Percentiles rank a stretch among this genome's conserved stretches.
Conservation (phyloP, 2,797 vertebrate genomes). For the Glossophaga mutica region DNA sequence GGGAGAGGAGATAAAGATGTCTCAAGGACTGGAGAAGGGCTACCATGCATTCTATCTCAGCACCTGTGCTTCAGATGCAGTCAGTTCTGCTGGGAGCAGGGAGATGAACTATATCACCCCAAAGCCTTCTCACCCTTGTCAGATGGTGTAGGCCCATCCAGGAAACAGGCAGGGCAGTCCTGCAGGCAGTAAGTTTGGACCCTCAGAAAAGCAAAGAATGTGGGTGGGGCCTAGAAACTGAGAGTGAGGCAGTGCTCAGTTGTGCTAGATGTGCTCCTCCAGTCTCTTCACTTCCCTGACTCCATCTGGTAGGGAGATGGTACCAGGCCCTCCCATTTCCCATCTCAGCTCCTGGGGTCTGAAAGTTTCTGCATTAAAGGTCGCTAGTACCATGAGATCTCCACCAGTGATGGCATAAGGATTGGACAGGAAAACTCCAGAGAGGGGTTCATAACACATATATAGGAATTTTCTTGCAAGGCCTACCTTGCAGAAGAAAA, state of each 20-base stretch:
- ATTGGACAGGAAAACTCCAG: background rate
- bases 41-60: background rate
- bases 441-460: background rate
- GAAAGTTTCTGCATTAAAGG: background rate
- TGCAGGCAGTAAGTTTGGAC: background rate
- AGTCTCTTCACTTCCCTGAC: background rate
- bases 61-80: background rate
- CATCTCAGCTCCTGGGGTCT: background rate
- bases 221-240: background rate
- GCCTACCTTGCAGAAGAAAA: background rate
- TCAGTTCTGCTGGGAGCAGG: background rate
- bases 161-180: background rate
- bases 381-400: background rate
- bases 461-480: background rate
- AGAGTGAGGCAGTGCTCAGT: background rate
- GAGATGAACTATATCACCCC: no score
- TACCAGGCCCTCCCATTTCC: background rate
- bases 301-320: background rate
- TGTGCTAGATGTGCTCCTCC: background rate
- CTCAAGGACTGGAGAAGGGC: background rate
- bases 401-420: background rate
- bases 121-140: background rate
- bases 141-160: background rate
- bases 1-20: background rate
- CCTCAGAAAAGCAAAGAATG: background rate